Evolutionary conservation across 2,888 invertebrate species (phyloP), one percentile per base, ranked within the genome.

Genomic region (Ophion obscuratus): DNA sequence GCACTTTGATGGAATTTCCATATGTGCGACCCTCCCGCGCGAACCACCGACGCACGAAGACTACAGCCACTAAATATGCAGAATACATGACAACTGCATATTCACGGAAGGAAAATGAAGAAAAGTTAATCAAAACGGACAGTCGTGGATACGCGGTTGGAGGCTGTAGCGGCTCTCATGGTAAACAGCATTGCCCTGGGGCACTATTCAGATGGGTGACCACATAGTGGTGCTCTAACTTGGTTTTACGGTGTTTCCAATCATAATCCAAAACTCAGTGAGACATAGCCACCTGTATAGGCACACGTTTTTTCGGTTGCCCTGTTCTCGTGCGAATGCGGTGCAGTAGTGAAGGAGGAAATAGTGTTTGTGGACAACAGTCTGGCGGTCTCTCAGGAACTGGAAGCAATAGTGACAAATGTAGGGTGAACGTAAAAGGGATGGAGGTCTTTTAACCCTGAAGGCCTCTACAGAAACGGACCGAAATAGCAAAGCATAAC

Each of bases 1-100:
- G 67, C 47, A 71, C 73, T 80, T 73, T 20, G 47, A 66, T 57
- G 36, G 64, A 81, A 85, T 87, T 85, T 85, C 78, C 85, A 88
- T 88, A 71, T 53, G 81, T 67, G 80, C 53, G 62, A 79, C 77
- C 67, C 57, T 76, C 81, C 14, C 40, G 36, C 47, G 24, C 11
- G 59, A 27, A 76, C 53, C 47, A 61, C 62, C 76, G 71, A 75
- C 64, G 44, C 59, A 27, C 27, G 11, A 68, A 47, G 40, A 59
- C 66, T 66, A 57, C 75, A 53, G 47, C 74, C 74, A 76, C 76
- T 76, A 36, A 75, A 70, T 81, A 62, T 36, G 20, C 6, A 70
- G n/a, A 81, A 17, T 70, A 27, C 36, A 47, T 53, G 61, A 24
- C 40, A 64, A 14, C 67, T 62, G 36, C 53, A 79, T 67, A 75